Percentiles rank a stretch among this genome's conserved stretches.
Conservation (phyloP, 92 coral and sea anemone species). For the Hydrozoanthus gracilis region DNA sequence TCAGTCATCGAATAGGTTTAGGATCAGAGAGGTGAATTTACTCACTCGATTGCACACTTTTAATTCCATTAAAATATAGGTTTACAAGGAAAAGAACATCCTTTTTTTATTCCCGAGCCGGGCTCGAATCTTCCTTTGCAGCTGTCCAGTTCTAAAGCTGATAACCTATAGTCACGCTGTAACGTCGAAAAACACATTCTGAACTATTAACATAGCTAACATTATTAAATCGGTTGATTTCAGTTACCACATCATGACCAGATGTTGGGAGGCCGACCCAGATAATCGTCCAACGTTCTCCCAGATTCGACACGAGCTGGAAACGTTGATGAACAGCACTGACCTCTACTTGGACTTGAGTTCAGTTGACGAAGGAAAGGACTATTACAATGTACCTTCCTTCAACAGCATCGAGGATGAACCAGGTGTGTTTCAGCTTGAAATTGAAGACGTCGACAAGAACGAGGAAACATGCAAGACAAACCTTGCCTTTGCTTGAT, state of each 20-base stretch:
- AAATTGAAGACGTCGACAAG: neutral
- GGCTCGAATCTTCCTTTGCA: too few species aligned
- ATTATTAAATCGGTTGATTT: neutral
- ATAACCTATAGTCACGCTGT: too few species aligned
- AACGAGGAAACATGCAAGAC: neutral
- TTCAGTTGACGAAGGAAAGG: slow-evolving; percentile 73
- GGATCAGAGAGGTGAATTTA: too few species aligned
- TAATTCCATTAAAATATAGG: too few species aligned
- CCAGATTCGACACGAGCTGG: slow-evolving; percentile 59
- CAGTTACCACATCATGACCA: slow-evolving; percentile 71
- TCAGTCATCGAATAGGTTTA: too few species aligned
- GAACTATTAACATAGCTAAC: too few species aligned
- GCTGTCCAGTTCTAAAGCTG: too few species aligned
- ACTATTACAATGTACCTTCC: slow-evolving; percentile 81
- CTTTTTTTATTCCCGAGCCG: too few species aligned
- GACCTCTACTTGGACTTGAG: slow-evolving; percentile 78
- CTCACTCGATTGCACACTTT: too few species aligned
- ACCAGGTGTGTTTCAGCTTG: slow-evolving; percentile 9
- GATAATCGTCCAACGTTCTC: slow-evolving; percentile 72
- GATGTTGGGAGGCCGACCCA: slow-evolving; percentile 71
- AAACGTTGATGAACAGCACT: slow-evolving; percentile 71
- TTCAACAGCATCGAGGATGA: slow-evolving; percentile 69
- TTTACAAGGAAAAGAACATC: too few species aligned
- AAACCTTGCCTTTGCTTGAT: neutral
- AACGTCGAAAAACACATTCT: too few species aligned